Conservation (phyloP, 2,888 invertebrate genomes). For the Apocheima hispidaria region DNA sequence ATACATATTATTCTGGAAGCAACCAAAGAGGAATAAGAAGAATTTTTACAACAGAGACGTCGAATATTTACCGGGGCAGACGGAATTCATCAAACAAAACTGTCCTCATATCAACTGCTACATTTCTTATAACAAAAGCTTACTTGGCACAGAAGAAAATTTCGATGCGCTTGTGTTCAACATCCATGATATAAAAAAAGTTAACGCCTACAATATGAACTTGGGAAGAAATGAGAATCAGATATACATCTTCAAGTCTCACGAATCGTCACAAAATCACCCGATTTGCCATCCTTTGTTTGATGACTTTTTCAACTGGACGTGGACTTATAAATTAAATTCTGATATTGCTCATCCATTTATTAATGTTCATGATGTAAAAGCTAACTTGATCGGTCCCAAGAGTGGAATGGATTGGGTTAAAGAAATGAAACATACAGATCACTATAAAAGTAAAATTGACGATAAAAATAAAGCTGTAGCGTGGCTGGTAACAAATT, state of each 20-base stretch:
- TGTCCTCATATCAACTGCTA: conserved; percentile 74
- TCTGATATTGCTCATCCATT: conserved; percentile 73
- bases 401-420: conserved; percentile 59
- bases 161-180: conserved; percentile 74
- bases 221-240: conserved; percentile 62
- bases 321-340: conserved; percentile 76
- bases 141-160: conserved; percentile 56
- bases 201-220: conserved; percentile 52
- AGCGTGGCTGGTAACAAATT: conserved; percentile 68
- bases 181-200: conserved; percentile 55
- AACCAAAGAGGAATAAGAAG: conserved; percentile 42
- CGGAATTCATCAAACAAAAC: conserved; percentile 66
- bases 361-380: conserved; percentile 58
- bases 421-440: conserved; percentile 54
- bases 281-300: conserved; percentile 65
- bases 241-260: conserved; percentile 70
- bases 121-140: conserved; percentile 65
- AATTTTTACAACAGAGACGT: conserved; percentile 39
- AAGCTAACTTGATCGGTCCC: conserved; percentile 65
- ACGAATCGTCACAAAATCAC: conserved; percentile 63
- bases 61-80: conserved; percentile 60
- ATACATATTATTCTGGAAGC: conserved; percentile 73
- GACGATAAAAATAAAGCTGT: conserved; percentile 64
- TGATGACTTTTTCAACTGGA: conserved; percentile 77
- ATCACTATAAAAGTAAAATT: conserved; percentile 47